Percentiles rank a stretch among this genome's conserved stretches.
Evolutionary conservation across 2,113 vertebrate species (phyloP).

Genomic region (Uropsilus gracilis): DNA sequence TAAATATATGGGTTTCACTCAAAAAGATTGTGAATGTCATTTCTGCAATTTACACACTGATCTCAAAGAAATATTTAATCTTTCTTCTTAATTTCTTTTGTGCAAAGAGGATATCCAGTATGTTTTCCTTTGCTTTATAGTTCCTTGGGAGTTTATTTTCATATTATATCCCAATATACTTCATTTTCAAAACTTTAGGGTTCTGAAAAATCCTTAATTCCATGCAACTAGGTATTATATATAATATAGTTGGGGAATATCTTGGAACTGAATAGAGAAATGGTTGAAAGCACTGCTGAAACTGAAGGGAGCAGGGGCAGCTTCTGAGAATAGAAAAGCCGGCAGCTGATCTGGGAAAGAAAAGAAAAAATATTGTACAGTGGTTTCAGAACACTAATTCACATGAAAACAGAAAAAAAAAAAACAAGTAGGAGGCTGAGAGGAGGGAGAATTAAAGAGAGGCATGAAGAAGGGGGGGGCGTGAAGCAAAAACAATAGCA

Average conservation of each 20-base stretch:
- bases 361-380: too few species aligned
- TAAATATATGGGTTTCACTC: neutral
- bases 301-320: too few species aligned
- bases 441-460: too few species aligned
- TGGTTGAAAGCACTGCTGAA: neutral
- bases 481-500: too few species aligned
- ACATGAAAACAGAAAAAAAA: too few species aligned
- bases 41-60: neutral
- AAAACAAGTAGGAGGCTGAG: too few species aligned
- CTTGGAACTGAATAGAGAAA: neutral
- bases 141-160: neutral
- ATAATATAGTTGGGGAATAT: neutral
- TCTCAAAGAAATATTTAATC: neutral
- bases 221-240: neutral
- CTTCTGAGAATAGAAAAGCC: too few species aligned
- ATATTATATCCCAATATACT: neutral
- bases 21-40: neutral
- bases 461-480: too few species aligned
- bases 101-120: neutral
- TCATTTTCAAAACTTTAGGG: neutral
- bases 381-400: too few species aligned
- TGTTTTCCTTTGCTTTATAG: neutral
- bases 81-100: neutral
- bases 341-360: too few species aligned
- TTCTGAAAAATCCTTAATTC: neutral